A percentile compares a stretch with the other conserved stretches of the same genome.
These are phyloP conservation scores for Hermatobates lingyangjiaoensis DNA, from an alignment of 1,140 invertebrate species.

Conservation along the genomic window DNA sequence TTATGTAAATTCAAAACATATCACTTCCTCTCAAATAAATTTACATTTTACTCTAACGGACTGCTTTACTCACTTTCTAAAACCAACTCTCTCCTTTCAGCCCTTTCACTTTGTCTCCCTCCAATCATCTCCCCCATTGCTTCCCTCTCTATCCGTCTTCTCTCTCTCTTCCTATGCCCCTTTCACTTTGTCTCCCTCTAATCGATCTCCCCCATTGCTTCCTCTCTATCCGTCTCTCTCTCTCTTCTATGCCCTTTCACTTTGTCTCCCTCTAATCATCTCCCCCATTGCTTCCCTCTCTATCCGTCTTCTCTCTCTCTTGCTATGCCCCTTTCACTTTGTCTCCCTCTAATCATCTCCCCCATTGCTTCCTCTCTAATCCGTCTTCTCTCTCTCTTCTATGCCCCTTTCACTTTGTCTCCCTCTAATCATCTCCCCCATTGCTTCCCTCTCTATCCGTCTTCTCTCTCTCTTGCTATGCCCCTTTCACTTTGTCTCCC, in stretches of 20 bases:
- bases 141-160: neutral
- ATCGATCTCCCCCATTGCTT: neutral
- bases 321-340: neutral
- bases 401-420: neutral
- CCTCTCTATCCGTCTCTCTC: neutral
- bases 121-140: neutral
- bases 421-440: neutral
- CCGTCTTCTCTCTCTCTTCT: neutral
- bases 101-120: neutral
- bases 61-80: no score
- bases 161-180: neutral
- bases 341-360: neutral
- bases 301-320: neutral
- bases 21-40: no score
- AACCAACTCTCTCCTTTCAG: no score
- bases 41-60: no score
- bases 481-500: neutral
- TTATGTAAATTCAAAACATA: no score
- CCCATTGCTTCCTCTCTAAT: neutral
- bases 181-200: neutral
- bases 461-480: neutral
- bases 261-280: no score
- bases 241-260: neutral
- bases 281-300: neutral
- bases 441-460: neutral